Evolutionary conservation across 2,888 invertebrate species (phyloP).

Genomic region (Penaeus monodon): DNA sequence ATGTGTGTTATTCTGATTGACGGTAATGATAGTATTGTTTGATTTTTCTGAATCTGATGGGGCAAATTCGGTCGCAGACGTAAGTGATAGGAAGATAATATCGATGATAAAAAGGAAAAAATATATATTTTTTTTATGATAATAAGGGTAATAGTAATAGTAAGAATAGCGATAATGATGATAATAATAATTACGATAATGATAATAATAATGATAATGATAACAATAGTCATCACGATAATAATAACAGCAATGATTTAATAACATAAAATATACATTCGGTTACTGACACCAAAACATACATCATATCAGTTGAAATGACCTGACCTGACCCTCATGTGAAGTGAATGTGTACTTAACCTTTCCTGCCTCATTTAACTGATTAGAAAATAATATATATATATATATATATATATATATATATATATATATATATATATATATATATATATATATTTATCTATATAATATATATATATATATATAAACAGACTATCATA

Average conservation of each 20-base stretch:
- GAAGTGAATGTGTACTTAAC: too few species aligned
- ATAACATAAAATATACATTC: too few species aligned
- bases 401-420: slow-evolving; percentile 28
- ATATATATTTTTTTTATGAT: background rate
- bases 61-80: too few species aligned
- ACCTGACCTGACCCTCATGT: too few species aligned
- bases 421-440: slow-evolving; percentile 39
- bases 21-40: too few species aligned
- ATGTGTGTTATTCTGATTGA: too few species aligned
- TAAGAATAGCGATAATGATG: background rate
- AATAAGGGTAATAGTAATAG: background rate
- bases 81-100: background rate
- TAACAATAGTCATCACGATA: background rate
- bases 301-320: too few species aligned
- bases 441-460: slow-evolving; percentile 26
- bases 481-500: background rate
- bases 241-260: background rate
- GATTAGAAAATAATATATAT: background rate
- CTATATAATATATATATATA: background rate
- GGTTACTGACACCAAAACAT: too few species aligned
- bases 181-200: background rate
- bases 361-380: background rate
- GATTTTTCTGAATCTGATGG: too few species aligned
- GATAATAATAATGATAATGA: background rate
- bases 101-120: too few species aligned